Evolutionary conservation across 1,140 invertebrate species (phyloP), one percentile per base, ranked within the genome.

Genomic region (Pogonognathellus flavescens): DNA sequence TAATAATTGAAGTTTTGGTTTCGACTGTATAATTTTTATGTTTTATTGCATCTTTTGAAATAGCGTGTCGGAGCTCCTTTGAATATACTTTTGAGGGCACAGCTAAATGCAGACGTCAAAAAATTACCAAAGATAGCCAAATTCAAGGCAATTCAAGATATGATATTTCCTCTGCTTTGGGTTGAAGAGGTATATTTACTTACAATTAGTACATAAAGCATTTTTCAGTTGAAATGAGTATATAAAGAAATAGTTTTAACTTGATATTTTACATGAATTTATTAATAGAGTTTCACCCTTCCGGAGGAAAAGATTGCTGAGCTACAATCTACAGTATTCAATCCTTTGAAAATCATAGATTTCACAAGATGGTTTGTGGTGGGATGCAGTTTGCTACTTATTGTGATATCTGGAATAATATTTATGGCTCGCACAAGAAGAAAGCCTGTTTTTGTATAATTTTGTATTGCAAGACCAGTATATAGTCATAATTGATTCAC

Each of bases 371-470:
- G 70, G 70, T 50, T 50, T 10, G 31, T 16, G 49, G 41, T 50
- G 9, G 70, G 31, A 76, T 50, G 41, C 41, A 76, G 70, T 10
- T 1, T 76, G 41, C 1, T 31, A 8, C 41, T 76, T n/a, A 76
- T 76, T 31, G 25, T 18, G 7, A 18, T 18, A 50, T 41, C 70
- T 41, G 49, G 11, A n/a, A 10, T 41, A 6, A 50, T 76, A 11
- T 76, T 76, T 50, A 0, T 76, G 1, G 13, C 18, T 16, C 70
- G 70, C n/a, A n/a, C 31, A 6, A 16, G 70, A 9, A 76, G n/a
- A 76, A 76, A 76, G 16, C 14, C 70, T 0, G 41, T 76, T 14
- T 76, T 76, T 50, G 70, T 76, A n/a, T 76, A 76, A 31, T 41
- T n/a, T n/a, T n/a, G n/a, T n/a, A n/a, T n/a, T n/a, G n/a, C n/a